Conservation (phyloP, 2,113 vertebrate species). For the Cyprinodon brontotheroides region DNA sequence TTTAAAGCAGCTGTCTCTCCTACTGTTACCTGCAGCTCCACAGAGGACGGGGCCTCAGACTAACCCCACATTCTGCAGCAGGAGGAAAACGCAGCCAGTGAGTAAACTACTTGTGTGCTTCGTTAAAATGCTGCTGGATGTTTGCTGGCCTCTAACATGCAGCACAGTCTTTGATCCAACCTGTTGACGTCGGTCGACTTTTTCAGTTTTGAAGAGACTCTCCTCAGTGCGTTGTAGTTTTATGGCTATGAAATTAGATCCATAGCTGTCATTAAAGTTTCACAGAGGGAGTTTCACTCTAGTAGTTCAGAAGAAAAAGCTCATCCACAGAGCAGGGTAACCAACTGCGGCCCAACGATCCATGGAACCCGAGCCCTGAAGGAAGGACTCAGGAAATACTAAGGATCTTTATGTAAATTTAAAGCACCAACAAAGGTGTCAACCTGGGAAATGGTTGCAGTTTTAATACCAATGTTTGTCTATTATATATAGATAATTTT, state of each 20-base stretch:
- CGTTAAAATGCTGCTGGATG: neutral
- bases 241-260: slow-evolving; percentile 56
- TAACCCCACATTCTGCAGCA: neutral
- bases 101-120: slow-evolving; percentile 23
- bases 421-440: neutral
- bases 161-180: accelerated
- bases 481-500: neutral
- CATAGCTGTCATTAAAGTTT: slow-evolving; percentile 67
- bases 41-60: slow-evolving; percentile 12
- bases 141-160: neutral
- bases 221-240: accelerated
- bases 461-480: neutral
- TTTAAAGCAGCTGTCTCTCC: slow-evolving; percentile 36
- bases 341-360: neutral
- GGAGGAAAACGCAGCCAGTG: slow-evolving; percentile 16
- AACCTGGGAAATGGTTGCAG: too few species aligned
- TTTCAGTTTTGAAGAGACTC: neutral
- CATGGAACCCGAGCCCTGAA: neutral
- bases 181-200: neutral
- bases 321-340: neutral
- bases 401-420: neutral
- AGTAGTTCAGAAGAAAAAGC: slow-evolving; percentile 39
- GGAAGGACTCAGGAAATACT: neutral
- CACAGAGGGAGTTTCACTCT: slow-evolving; percentile 60
- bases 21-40: slow-evolving; percentile 12